phyloP scores from a whole-genome alignment of 2,888 invertebrate genomes.

The Drosophila limbata region DNA sequence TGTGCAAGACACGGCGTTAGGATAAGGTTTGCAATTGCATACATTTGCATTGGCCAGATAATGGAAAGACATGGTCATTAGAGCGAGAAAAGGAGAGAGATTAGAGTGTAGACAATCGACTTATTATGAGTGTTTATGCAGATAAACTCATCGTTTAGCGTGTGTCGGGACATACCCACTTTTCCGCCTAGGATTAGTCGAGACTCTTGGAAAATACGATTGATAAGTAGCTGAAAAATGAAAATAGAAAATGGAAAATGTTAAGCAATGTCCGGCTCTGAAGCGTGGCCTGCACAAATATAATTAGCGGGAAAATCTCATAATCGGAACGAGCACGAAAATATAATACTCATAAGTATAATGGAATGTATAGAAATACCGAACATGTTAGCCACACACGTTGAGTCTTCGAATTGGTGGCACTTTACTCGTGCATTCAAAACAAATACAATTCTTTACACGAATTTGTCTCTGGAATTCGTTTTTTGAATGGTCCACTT shows the following conservation, averaged over 20 bases:
- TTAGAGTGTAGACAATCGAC: slow-evolving; percentile 76
- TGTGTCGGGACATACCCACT: slow-evolving; percentile 83
- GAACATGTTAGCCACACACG: slow-evolving; percentile 68
- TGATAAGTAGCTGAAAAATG: slow-evolving; percentile 15
- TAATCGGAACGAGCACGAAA: slow-evolving; percentile 42
- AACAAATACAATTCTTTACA: slow-evolving; percentile 60
- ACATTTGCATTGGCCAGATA: slow-evolving; percentile 66
- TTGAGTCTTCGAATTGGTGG: slow-evolving; percentile 47
- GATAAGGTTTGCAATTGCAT: slow-evolving; percentile 66
- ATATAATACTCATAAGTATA: slow-evolving; percentile 1
- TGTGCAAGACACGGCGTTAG: slow-evolving; percentile 78
- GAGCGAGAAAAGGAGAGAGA: slow-evolving; percentile 53
- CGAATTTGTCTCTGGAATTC: slow-evolving; percentile 58
- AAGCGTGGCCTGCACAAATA: slow-evolving; percentile 57
- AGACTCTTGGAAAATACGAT: slow-evolving; percentile 67
- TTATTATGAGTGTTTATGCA: slow-evolving; percentile 82
- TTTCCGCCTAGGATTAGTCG: slow-evolving; percentile 71
- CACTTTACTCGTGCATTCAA: slow-evolving; percentile 47
- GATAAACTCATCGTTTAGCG: slow-evolving; percentile 84
- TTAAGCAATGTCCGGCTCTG: slow-evolving; percentile 48
- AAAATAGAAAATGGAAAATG: slow-evolving; percentile 11
- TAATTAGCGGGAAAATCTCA: slow-evolving; percentile 69
- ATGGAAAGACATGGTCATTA: slow-evolving; percentile 69
- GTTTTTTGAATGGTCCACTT: slow-evolving; percentile 43
- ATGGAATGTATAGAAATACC: slow-evolving; percentile 53